Base-by-base conservation (phyloP, 2,888 invertebrate genomes). In the Lingula anatina region DNA sequence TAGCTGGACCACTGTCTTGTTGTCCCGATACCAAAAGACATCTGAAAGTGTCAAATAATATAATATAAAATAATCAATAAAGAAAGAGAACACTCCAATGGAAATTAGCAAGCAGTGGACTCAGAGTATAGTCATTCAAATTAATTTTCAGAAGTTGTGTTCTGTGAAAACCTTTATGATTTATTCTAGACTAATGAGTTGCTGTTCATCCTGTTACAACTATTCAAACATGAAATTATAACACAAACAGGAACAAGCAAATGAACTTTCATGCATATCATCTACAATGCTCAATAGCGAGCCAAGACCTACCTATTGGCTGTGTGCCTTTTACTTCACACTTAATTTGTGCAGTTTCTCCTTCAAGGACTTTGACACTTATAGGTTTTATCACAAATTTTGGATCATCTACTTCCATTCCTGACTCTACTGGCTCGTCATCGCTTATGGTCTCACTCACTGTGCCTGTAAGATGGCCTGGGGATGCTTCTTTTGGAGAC, bases 1-100 rank as follows among this genome's bases (percentile, higher is more conserved):
- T 37, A 74, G 50, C 31, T 69, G 66, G 31, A 62, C 58, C 5
- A 72, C 52, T 21, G 68, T 65, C 0, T 61, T 64, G 5, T 55
- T 54, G 1, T 64, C 64, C 26, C 57, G 60, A 55, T 72, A 73
- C 74, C 74, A 75, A 54, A 71, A 73, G 44, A 75, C 68, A 56
- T 73, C 74, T 74, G 60, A 5, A 56, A 54, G 39, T 44, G 15
- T 39, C 21, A 54, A 23, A 43, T 12, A 40, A 15, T n/a, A n/a
- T n/a, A n/a, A n/a, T n/a, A n/a, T n/a, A n/a, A n/a, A n/a, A n/a
- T n/a, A n/a, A n/a, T n/a, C n/a, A n/a, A n/a, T n/a, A n/a, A n/a
- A n/a, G n/a, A n/a, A n/a, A n/a, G n/a, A n/a, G n/a, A n/a, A n/a
- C n/a, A n/a, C n/a, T n/a, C n/a, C n/a, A n/a, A n/a, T n/a, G n/a